Conservation (phyloP, 2,797 vertebrate genomes). For the Danio jaintianensis region DNA sequence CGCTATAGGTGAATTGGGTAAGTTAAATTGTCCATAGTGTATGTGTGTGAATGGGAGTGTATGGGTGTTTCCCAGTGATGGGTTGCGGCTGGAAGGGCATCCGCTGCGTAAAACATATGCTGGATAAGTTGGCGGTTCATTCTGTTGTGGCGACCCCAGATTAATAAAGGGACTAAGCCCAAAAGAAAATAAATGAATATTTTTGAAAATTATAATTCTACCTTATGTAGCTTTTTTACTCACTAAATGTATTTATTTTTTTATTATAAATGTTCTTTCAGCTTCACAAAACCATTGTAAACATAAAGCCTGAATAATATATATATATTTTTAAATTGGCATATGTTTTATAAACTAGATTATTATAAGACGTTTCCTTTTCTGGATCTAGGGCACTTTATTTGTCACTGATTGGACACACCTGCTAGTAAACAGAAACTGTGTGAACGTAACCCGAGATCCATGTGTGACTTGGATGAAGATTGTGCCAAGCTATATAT, state of each 20-base stretch:
- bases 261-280: neutral
- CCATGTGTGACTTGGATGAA: constrained; percentile 7
- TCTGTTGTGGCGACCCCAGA: too few species aligned
- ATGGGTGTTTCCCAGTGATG: too few species aligned
- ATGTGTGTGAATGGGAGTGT: too few species aligned
- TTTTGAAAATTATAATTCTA: neutral
- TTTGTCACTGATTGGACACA: neutral
- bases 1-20: too few species aligned
- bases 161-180: too few species aligned
- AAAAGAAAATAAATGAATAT: too few species aligned
- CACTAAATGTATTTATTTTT: neutral
- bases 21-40: too few species aligned
- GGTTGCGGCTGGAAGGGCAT: too few species aligned
- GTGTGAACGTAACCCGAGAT: constrained; percentile 4
- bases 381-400: neutral
- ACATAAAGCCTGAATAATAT: neutral
- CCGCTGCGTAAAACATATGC: too few species aligned
- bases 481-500: constrained; percentile 25
- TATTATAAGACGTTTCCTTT: neutral
- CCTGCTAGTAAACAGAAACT: constrained; percentile 11
- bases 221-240: neutral
- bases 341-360: neutral
- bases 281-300: neutral
- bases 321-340: neutral
- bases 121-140: too few species aligned